Evolutionary conservation across 2,888 invertebrate genomes (phyloP).

Genomic region (Lochmaea capreae): DNA sequence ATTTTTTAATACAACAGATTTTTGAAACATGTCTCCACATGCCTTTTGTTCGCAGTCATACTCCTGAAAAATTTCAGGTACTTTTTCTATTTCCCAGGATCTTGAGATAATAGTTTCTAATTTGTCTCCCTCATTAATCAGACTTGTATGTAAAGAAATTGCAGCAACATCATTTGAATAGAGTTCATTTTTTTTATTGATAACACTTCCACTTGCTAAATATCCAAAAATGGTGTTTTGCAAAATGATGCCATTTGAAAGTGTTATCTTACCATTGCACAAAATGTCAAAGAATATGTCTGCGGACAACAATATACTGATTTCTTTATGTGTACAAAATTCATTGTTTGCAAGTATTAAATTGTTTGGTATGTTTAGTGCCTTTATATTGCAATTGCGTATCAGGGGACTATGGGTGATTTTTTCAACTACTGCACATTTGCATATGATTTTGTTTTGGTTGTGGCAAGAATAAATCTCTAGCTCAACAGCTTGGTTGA

Average conservation of each 20-base stretch:
- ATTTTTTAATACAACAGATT: neutral
- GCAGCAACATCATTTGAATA: neutral
- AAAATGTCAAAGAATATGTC: neutral
- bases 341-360: too few relatives aligned
- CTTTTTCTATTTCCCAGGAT: neutral
- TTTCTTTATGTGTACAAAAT: neutral
- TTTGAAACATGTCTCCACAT: neutral
- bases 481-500: neutral
- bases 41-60: neutral
- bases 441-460: neutral
- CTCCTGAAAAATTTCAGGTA: neutral
- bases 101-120: neutral
- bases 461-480: neutral
- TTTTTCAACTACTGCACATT: neutral
- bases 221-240: constrained; percentile 1
- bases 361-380: neutral
- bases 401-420: neutral
- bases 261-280: neutral
- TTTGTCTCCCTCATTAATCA: neutral
- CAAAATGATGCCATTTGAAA: neutral
- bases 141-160: neutral
- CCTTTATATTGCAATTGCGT: neutral
- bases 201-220: neutral
- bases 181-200: neutral
- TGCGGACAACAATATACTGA: neutral